Base-by-base conservation (phyloP, 1,140 invertebrate genomes). In the Drosophila tropicalis region DNA sequence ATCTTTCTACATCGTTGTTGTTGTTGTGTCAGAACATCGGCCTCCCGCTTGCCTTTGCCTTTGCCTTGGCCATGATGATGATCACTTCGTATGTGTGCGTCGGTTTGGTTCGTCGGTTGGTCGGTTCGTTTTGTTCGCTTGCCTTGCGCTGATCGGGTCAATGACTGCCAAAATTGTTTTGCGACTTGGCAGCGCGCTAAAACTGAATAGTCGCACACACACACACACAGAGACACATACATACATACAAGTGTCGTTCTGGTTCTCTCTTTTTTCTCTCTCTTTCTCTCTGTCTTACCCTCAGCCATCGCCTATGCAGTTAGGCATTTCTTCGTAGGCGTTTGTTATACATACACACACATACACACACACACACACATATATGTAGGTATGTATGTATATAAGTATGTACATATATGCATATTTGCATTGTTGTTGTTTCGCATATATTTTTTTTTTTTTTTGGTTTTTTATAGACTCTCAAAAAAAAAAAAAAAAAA, bases 271-370 rank as follows among this genome's bases (percentile, higher is more conserved):
- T 32, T n/a, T 39, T 62, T 32, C 29, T 51, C n/a, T 32, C 25
- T 40, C 10, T 36, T n/a, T 17, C 7, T 10, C 19, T 12, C 40
- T 10, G 22, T 22, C 34, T 1, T 36, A 32, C 19, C 32, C 47
- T n/a, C 10, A 7, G 13, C 19, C 47, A 39, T 76, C 65, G 64
- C 72, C 79, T 87, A 87, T 87, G 79, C 84, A 87, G 67, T 87
- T 83, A 69, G 79, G 71, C 76, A 87, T 79, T 80, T 87, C 82
- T 86, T 86, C 83, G 80, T 87, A 86, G 83, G 83, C 83, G 83
- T 83, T 75, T 76, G 67, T 62, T 41, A 60, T 64, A 36, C 56
- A 69, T 19, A 29, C 29, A 29, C 29, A 29, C 29, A 6, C 29
- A 6, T 5, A 6, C 29, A 29, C 29, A 29, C 5, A 6, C 29